Evolutionary conservation across 2,797 vertebrate genomes (phyloP), one percentile per base, ranked within the genome.

Genomic region (Enteromius anoplus): DNA sequence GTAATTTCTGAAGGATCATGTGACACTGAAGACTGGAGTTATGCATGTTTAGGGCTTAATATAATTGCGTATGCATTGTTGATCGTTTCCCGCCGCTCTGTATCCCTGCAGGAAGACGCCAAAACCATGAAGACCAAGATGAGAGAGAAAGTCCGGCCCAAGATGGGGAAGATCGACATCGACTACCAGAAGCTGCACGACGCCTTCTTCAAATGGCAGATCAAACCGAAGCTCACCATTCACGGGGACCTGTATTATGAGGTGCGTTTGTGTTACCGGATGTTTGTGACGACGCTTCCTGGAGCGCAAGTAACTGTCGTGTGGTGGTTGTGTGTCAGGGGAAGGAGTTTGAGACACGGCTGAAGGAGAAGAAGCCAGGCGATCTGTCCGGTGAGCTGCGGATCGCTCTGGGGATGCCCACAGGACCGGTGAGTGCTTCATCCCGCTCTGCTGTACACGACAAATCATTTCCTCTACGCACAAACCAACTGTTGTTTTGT

Each of bases 41-140:
- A 6, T 69, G 12, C 19, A 42, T 69, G 42, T 42, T 21, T n/a
- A 40, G 19, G 11, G 65, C 2, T n/a, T 23, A 58, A 58, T 10
- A 11, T 58, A 58, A 58, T 23, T 55, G 3, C 21, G n/a, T 60
- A 60, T 26, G 10, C 26, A 26, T 26, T 26, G 26, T 26, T 26
- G 26, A 26, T 2, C 0, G 3, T 32, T 7, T 49, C 26, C 42
- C 17, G 0, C 11, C 17, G n/a, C 10, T 75, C 42, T 32, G 1
- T 75, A 1, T 8, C 19, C 68, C 19, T 60, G 11, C 86, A 98
- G 97, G 97, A 98, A 78, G 97, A 98, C 2, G 97, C 97, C 88
- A 98, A 98, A 89, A 98, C 97, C 0, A 97, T 98, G 96, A 98
- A 98, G 90, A 97, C 97, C 80, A 98, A 98, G 90, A 98, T 98